phyloP scores from a whole-genome alignment of 2,888 invertebrate species.

The Heliconius hortense region DNA sequence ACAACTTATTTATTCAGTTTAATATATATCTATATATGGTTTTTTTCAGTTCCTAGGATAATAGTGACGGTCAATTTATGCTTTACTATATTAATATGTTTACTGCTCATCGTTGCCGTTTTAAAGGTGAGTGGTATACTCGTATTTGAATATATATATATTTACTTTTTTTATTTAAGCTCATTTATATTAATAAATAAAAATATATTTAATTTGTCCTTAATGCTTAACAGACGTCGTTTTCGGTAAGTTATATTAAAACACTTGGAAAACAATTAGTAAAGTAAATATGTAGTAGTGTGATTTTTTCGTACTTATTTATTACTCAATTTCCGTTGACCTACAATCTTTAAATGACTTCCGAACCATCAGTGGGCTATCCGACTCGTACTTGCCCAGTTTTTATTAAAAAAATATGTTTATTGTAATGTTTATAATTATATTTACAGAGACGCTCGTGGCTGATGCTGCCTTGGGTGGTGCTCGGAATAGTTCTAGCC shows the following conservation, averaged over 20 bases:
- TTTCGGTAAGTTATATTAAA: slow-evolving; percentile 54
- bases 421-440: not conserved
- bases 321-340: too few relatives aligned
- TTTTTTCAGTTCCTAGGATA: slow-evolving; percentile 86
- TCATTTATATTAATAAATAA: slow-evolving; percentile 13
- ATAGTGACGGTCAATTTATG: slow-evolving; percentile 89
- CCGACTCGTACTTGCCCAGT: too few relatives aligned
- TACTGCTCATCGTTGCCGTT: slow-evolving; percentile 88
- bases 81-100: slow-evolving; percentile 91
- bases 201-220: slow-evolving; percentile 31
- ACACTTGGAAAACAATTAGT: not conserved
- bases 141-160: not conserved
- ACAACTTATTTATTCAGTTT: too few relatives aligned
- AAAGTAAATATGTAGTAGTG: not conserved
- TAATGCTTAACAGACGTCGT: slow-evolving; percentile 55
- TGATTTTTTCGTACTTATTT: not conserved
- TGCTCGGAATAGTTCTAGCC: slow-evolving; percentile 89
- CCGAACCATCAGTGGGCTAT: too few relatives aligned
- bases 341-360: too few relatives aligned
- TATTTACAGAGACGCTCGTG: slow-evolving; percentile 88
- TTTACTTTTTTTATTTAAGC: not conserved
- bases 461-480: slow-evolving; percentile 92
- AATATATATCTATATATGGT: slow-evolving; percentile 23
- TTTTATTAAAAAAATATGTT: too few relatives aligned
- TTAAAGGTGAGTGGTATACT: slow-evolving; percentile 83